Percentiles rank a stretch among this genome's conserved stretches.
Evolutionary conservation across 1,140 invertebrate species (phyloP).

Genomic region (Atta texana): DNA sequence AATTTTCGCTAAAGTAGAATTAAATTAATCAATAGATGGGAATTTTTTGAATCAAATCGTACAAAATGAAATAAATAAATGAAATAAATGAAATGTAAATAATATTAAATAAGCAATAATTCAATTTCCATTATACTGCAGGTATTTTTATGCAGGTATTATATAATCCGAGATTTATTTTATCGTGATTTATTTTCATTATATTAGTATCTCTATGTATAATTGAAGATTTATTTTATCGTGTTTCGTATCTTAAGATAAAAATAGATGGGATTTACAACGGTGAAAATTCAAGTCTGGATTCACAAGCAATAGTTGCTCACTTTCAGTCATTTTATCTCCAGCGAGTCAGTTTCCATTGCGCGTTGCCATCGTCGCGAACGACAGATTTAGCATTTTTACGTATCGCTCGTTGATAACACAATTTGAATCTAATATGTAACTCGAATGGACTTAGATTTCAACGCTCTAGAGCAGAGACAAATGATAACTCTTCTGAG

Average conservation of each 20-base stretch:
- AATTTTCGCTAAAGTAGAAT: not conserved
- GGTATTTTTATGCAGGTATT: not conserved
- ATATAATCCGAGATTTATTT: not conserved
- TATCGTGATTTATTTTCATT: not conserved
- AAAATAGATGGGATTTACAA: not conserved
- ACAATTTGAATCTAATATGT: not conserved
- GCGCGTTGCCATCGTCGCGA: not conserved
- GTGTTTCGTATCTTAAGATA: not conserved
- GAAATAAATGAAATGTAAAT: not conserved
- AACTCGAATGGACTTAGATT: slow-evolving; percentile 22
- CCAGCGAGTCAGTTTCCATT: not conserved
- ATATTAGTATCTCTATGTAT: not conserved
- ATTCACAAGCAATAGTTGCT: not conserved
- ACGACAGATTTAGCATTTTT: slow-evolving; percentile 44
- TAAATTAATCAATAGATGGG: not conserved
- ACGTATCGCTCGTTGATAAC: slow-evolving; percentile 35
- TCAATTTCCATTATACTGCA: not conserved
- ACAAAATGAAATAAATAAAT: not conserved
- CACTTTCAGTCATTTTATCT: slow-evolving; percentile 5
- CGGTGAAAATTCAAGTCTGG: not conserved
- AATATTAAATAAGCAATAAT: not conserved
- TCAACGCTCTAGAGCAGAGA: not conserved
- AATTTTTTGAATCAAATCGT: not conserved
- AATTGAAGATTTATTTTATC: not conserved
- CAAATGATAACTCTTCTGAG: not conserved